Conservation (phyloP, 1,140 invertebrate genomes). For the Drosophila biarmipes region DNA sequence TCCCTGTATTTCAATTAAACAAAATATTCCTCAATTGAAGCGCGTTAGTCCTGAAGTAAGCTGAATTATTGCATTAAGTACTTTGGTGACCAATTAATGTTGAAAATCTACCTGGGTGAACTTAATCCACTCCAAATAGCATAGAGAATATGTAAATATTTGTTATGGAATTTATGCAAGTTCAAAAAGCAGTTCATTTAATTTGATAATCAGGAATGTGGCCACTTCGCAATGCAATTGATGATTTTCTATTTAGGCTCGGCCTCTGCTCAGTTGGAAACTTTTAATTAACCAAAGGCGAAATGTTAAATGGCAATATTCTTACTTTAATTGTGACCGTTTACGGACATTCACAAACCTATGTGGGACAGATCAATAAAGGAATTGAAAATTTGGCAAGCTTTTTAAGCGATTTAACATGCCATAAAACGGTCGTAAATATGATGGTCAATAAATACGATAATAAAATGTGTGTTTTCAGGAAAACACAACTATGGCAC, state of each 20-base stretch:
- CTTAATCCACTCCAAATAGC: slow-evolving; percentile 23
- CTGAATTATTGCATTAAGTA: slow-evolving; percentile 29
- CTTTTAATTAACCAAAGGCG: slow-evolving; percentile 32
- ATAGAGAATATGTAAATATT: slow-evolving; percentile 26
- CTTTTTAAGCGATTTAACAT: slow-evolving; percentile 67
- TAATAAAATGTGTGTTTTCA: slow-evolving; percentile 64
- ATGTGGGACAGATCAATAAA: slow-evolving; percentile 57
- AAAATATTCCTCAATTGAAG: not conserved
- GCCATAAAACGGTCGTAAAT: slow-evolving; percentile 66
- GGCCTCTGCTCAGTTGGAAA: slow-evolving; percentile 26
- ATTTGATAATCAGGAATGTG: slow-evolving; percentile 9
- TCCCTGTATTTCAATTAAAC: slow-evolving; percentile 16
- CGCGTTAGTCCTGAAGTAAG: slow-evolving; percentile 8
- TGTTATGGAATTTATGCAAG: slow-evolving; percentile 25
- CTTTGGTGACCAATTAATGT: slow-evolving; percentile 36
- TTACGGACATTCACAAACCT: no score
- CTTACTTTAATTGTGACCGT: slow-evolving; percentile 11
- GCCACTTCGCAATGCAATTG: slow-evolving; percentile 20
- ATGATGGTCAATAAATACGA: slow-evolving; percentile 76
- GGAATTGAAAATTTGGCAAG: slow-evolving; percentile 47
- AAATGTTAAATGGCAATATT: slow-evolving; percentile 16
- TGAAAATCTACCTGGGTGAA: slow-evolving; percentile 3
- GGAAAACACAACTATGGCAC: slow-evolving; percentile 56
- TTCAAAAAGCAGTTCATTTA: slow-evolving; percentile 32
- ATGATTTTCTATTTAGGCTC: slow-evolving; percentile 6